A percentile compares a stretch with the other conserved stretches of the same genome.
Conservation (phyloP, 2,797 vertebrate genomes). For the Sebastes hopkinsi region DNA sequence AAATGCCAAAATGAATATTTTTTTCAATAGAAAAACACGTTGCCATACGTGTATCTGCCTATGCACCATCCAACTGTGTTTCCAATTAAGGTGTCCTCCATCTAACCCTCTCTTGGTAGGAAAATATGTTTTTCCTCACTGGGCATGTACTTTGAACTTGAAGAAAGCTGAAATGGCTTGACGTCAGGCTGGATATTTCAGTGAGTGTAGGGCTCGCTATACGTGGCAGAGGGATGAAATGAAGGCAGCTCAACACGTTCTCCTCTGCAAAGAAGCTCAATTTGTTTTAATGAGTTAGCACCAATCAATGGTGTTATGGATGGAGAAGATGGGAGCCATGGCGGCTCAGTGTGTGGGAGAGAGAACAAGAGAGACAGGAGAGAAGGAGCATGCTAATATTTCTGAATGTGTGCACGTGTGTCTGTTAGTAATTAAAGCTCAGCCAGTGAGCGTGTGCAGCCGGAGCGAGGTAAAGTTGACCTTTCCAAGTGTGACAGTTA, state of each 20-base stretch:
- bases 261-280: slow-evolving; percentile 37
- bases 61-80: neutral
- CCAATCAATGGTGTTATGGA: slow-evolving; percentile 41
- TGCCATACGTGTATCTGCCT: neutral
- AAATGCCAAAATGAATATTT: neutral
- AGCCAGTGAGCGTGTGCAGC: slow-evolving; percentile 15
- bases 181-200: neutral
- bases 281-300: slow-evolving; percentile 54
- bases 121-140: neutral
- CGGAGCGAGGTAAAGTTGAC: slow-evolving; percentile 16
- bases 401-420: slow-evolving; percentile 23
- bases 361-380: neutral
- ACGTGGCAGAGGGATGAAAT: slow-evolving; percentile 15
- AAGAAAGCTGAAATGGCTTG: neutral
- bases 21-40: neutral
- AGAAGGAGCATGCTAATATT: slow-evolving; percentile 20
- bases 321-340: neutral
- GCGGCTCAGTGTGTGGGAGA: neutral
- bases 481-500: slow-evolving; percentile 51
- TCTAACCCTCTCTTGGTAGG: neutral
- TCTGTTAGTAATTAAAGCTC: slow-evolving; percentile 43
- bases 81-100: neutral
- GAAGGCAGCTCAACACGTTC: slow-evolving; percentile 7
- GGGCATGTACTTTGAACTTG: neutral
- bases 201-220: neutral